A percentile compares a stretch with the other conserved stretches of the same genome.
phyloP scores from a whole-genome alignment of 2,797 vertebrate genomes.

The Macroramphosus scolopax region DNA sequence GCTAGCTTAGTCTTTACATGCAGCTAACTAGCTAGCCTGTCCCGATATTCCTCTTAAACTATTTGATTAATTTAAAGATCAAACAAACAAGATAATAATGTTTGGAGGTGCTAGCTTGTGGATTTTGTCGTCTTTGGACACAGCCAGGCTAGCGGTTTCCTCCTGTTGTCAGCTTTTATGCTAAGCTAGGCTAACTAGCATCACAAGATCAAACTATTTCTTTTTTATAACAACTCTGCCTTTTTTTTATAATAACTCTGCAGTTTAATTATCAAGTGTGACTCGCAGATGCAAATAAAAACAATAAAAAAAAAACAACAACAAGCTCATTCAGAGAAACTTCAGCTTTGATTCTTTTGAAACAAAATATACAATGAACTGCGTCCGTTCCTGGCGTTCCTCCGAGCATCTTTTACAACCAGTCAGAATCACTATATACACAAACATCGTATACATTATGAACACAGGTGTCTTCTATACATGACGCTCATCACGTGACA shows the following conservation, averaged over 20 bases:
- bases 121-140: background rate
- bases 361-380: slow-evolving; percentile 53
- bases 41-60: background rate
- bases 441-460: slow-evolving; percentile 54
- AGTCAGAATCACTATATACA: slow-evolving; percentile 55
- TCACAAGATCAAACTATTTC: background rate
- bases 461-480: slow-evolving; percentile 58
- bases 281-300: slow-evolving; percentile 2
- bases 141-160: background rate
- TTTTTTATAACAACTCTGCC: background rate
- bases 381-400: slow-evolving; percentile 12
- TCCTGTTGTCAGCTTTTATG: too few species aligned
- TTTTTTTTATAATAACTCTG: too few species aligned
- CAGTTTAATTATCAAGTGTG: too few species aligned
- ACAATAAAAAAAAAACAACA: background rate
- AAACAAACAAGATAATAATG: background rate
- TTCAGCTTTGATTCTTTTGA: background rate
- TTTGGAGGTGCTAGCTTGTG: background rate
- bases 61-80: background rate
- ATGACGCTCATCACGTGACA: slow-evolving; percentile 25
- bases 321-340: too few species aligned
- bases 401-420: slow-evolving; percentile 36
- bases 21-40: background rate
- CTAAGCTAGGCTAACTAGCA: slow-evolving; percentile 21
- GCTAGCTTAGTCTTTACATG: too few species aligned